Evolutionary conservation across 2,113 vertebrate genomes (phyloP).

Genomic region (Neotoma lepida): DNA sequence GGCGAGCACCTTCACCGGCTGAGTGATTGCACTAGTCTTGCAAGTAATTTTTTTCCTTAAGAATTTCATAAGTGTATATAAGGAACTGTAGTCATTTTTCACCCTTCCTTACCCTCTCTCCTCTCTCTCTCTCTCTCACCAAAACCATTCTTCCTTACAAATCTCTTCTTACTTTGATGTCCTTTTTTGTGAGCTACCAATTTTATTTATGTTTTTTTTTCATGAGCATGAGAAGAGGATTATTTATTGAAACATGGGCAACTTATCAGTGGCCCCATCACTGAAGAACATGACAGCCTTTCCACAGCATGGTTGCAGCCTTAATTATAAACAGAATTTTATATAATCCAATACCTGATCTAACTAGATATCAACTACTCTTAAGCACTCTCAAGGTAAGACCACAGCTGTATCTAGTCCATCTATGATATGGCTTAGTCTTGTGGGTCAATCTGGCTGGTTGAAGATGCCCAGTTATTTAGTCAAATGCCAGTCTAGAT

Average conservation of each 20-base stretch:
- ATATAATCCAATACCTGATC: background rate
- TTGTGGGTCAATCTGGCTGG: background rate
- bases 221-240: background rate
- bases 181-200: background rate
- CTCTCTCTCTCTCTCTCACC: background rate
- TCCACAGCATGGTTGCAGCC: background rate
- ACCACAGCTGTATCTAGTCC: background rate
- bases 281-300: background rate
- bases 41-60: too few relatives aligned
- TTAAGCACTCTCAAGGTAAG: background rate
- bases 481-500: background rate
- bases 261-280: background rate
- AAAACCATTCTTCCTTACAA: background rate
- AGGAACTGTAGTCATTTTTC: too few relatives aligned
- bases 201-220: background rate
- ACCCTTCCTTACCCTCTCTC: background rate
- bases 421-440: background rate
- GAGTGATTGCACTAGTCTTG: background rate
- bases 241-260: background rate
- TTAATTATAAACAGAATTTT: background rate
- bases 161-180: background rate
- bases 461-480: background rate
- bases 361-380: background rate
- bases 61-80: too few relatives aligned
- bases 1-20: background rate